Evolutionary conservation across 2,797 vertebrate genomes (phyloP).

Genomic region (Catostomus latipinnis): DNA sequence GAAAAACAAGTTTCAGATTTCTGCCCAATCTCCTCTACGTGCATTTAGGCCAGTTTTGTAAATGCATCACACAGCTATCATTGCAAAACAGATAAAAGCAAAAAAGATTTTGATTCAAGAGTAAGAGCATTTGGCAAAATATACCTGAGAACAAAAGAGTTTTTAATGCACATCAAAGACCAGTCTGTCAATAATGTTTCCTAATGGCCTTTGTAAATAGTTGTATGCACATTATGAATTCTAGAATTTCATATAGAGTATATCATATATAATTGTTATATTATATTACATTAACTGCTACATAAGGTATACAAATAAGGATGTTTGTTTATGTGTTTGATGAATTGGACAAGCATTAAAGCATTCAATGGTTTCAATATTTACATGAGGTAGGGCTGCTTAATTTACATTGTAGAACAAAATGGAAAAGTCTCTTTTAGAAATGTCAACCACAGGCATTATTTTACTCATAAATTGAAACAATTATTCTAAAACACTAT

Average conservation of each 20-base stretch:
- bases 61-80: neutral
- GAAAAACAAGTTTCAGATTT: neutral
- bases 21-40: neutral
- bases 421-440: too few relatives aligned
- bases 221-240: constrained; percentile 8
- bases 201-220: constrained; percentile 11
- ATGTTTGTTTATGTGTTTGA: too few relatives aligned
- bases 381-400: too few relatives aligned
- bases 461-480: too few relatives aligned
- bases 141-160: neutral
- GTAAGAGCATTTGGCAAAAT: neutral
- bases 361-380: too few relatives aligned
- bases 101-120: neutral
- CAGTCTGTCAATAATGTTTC: constrained; percentile 19
- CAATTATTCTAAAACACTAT: too few relatives aligned
- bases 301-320: too few relatives aligned
- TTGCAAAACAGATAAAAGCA: constrained; percentile 21
- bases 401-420: too few relatives aligned
- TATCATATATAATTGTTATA: too few relatives aligned
- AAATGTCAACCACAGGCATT: too few relatives aligned
- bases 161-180: constrained; percentile 21
- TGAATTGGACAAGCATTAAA: too few relatives aligned
- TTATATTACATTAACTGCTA: too few relatives aligned
- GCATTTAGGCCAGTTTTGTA: neutral
- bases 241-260: neutral